Base-by-base conservation (phyloP, 2,113 vertebrate species). In the Pithys albifrons region DNA sequence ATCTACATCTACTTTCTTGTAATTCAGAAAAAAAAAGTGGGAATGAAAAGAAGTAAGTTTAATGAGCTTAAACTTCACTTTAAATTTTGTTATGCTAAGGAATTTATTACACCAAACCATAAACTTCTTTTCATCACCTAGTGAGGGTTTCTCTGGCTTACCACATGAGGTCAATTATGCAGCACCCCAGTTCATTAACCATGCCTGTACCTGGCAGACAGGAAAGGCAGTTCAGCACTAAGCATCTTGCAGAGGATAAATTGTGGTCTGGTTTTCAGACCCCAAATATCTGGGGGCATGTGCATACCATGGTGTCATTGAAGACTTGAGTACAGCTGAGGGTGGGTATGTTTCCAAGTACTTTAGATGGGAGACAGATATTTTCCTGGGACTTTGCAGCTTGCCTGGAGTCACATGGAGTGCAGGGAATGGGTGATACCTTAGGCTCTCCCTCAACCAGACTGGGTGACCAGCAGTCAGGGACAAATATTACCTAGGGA, bases 281-380 rank as follows among this genome's bases (percentile, higher is more conserved):
- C 33, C 27, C 27, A 8, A 7, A 37, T 31, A 23, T 81, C 0
- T 54, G 9, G 41, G 39, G n/a, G 8, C 8, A 8, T 9, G 20
- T 41, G 79, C 85, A 58, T 52, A 45, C 71, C 14, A 3, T 1
- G 12, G 12, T 66, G 62, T 46, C n/a, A 28, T 5, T 1, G 8
- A 41, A 61, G 31, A 20, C 3, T 6, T 17, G 8, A 0, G 0
- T 49, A 9, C 0, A 3, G 14, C 41, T 3, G 7, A 39, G 25
- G 49, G 27, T 1, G 11, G 16, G 41, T 12, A 13, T 33, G 41
- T 33, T 88, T 3, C 1, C 19, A 16, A 1, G 13, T 39, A 4
- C 31, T 70, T 80, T 9, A 43, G 28, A 5, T 28, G 27, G 58
- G 85, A 57, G n/a, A 7, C 48, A 18, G 35, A 31, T 71, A 23